phyloP scores from a whole-genome alignment of 2,888 invertebrate species.

The Heliconius charithonia region DNA sequence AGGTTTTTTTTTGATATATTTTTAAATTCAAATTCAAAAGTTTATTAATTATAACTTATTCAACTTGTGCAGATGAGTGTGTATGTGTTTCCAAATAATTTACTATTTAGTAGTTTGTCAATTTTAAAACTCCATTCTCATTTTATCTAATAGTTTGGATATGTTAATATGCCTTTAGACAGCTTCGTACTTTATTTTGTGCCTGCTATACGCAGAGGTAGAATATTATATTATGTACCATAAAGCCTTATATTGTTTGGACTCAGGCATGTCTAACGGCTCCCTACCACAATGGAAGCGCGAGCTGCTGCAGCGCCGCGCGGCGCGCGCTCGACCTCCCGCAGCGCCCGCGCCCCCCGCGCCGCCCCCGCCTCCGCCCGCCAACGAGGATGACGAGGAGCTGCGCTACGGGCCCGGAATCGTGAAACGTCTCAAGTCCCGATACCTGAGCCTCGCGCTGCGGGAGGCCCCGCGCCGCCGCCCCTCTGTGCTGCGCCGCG shows the following conservation, averaged over 20 bases:
- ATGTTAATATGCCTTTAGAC: neutral
- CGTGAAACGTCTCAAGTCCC: conserved; percentile 93
- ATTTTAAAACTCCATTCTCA: neutral
- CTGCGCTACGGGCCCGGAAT: conserved; percentile 96
- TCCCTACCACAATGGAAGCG: conserved; percentile 91
- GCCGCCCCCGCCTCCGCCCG: conserved; percentile 62
- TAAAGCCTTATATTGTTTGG: conserved; percentile 1
- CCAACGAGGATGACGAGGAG: conserved; percentile 85
- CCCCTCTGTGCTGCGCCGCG: conserved; percentile 89
- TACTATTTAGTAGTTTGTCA: neutral
- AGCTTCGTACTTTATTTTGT: neutral
- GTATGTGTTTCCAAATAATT: neutral
- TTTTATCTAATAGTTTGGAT: neutral
- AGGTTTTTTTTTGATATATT: too few relatives aligned
- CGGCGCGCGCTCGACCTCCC: conserved; percentile 69
- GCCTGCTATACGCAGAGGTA: neutral
- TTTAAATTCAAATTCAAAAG: too few relatives aligned
- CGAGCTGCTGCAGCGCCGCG: conserved; percentile 90
- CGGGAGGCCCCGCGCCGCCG: conserved; percentile 88
- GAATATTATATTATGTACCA: neutral
- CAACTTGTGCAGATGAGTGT: too few relatives aligned
- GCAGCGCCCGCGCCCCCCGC: conserved; percentile 56
- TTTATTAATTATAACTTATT: too few relatives aligned
- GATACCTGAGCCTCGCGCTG: conserved; percentile 92
- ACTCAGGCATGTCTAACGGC: conserved; percentile 74